phyloP scores from a whole-genome alignment of 2,888 invertebrate species.

The Polymixis lichenea region DNA sequence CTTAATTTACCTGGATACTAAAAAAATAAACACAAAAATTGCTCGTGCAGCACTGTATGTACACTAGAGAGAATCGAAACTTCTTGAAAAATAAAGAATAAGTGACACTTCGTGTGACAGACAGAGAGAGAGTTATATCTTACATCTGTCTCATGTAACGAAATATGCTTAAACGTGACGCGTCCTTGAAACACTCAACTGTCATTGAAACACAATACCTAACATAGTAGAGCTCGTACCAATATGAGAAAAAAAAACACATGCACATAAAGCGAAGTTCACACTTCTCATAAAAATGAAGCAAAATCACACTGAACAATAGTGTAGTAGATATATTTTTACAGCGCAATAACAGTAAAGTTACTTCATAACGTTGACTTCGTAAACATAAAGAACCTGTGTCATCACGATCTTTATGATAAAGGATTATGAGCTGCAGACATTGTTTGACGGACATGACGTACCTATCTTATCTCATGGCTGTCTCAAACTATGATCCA shows the following conservation, averaged over 20 bases:
- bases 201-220: too few relatives aligned
- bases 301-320: constrained; percentile 1
- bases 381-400: constrained; percentile 16
- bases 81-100: too few relatives aligned
- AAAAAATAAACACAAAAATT: too few relatives aligned
- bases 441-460: constrained; percentile 9
- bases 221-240: background rate
- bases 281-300: background rate
- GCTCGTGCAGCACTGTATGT: too few relatives aligned
- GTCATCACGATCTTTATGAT: constrained; percentile 7
- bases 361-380: constrained; percentile 13
- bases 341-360: constrained; percentile 37
- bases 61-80: too few relatives aligned
- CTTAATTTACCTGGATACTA: too few relatives aligned
- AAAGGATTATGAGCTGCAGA: constrained; percentile 1
- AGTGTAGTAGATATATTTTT: constrained; percentile 26
- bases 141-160: too few relatives aligned
- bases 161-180: too few relatives aligned
- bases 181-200: too few relatives aligned
- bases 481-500: background rate
- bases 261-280: background rate
- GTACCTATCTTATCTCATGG: constrained; percentile 1
- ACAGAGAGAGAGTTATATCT: too few relatives aligned
- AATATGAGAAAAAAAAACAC: background rate
- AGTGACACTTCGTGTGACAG: too few relatives aligned